Evolutionary conservation across 1,140 invertebrate genomes (phyloP).

Genomic region (Chelonus insularis): DNA sequence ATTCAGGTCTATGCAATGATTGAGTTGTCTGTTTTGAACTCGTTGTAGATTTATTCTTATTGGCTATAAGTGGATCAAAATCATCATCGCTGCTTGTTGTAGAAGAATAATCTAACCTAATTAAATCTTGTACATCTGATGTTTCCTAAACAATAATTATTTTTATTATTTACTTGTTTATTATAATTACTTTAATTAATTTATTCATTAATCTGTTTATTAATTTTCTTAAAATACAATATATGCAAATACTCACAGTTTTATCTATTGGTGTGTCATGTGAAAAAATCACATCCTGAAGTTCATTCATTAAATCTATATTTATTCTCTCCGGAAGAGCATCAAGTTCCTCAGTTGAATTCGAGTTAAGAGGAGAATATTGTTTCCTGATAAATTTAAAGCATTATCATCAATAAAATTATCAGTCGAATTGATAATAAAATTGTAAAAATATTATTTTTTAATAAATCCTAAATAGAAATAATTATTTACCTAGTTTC

Average conservation of each 20-base stretch:
- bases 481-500: constrained; percentile 59
- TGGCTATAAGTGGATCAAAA: constrained; percentile 64
- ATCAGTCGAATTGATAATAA: not conserved
- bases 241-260: constrained; percentile 64
- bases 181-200: not conserved
- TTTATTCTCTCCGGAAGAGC: constrained; percentile 56
- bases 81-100: constrained; percentile 63
- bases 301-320: constrained; percentile 70
- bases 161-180: constrained; percentile 26
- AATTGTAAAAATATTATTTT: not conserved
- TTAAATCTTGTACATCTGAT: constrained; percentile 62
- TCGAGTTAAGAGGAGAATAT: constrained; percentile 61
- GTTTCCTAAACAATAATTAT: constrained; percentile 38
- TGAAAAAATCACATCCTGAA: constrained; percentile 66
- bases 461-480: not conserved
- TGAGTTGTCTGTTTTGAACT: constrained; percentile 54
- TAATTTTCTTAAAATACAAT: too few species aligned
- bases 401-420: too few species aligned
- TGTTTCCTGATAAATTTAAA: too few species aligned
- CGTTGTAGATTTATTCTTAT: constrained; percentile 38
- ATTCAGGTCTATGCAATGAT: constrained; percentile 53
- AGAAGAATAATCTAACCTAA: constrained; percentile 59
- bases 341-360: constrained; percentile 60
- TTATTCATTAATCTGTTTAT: too few species aligned
- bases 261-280: constrained; percentile 61